A percentile compares a stretch with the other conserved stretches of the same genome.
Evolutionary conservation across 2,797 vertebrate genomes (phyloP).

Genomic region (Erpetoichthys calabaricus): DNA sequence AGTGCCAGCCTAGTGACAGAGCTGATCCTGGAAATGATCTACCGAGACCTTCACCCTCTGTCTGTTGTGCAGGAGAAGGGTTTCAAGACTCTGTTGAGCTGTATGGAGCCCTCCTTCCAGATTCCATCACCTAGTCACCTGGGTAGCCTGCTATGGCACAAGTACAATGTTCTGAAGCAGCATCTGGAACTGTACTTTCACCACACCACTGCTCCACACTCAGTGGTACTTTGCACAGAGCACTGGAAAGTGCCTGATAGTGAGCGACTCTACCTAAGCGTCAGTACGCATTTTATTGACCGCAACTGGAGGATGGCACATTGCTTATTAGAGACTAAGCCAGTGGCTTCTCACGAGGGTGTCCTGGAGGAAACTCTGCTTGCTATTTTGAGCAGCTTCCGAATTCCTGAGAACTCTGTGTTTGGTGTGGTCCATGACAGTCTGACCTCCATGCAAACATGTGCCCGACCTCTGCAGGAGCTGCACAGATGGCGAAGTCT

Average conservation of each 20-base stretch:
- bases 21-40: constrained; percentile 42
- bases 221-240: constrained; percentile 31
- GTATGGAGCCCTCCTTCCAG: constrained; percentile 32
- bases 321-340: constrained; percentile 33
- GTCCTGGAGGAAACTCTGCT: constrained; percentile 24
- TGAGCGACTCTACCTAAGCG: constrained; percentile 26
- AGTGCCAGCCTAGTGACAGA: constrained; percentile 24
- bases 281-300: constrained; percentile 37
- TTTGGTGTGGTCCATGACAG: constrained; percentile 36
- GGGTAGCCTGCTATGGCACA: constrained; percentile 30
- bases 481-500: constrained; percentile 26
- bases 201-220: constrained; percentile 22
- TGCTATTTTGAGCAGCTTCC: constrained; percentile 29
- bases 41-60: constrained; percentile 39
- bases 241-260: constrained; percentile 32
- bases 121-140: constrained; percentile 32
- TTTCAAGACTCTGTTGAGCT: constrained; percentile 37
- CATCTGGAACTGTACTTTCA: constrained; percentile 34
- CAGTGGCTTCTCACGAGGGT: constrained; percentile 17
- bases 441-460: not conserved
- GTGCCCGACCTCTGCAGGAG: constrained; percentile 10
- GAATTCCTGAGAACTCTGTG: constrained; percentile 26
- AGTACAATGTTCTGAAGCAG: constrained; percentile 31
- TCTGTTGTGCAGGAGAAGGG: constrained; percentile 41
- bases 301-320: constrained; percentile 35